Conservation (phyloP, 2,113 vertebrate genomes). For the Anser brachyrhynchus region DNA sequence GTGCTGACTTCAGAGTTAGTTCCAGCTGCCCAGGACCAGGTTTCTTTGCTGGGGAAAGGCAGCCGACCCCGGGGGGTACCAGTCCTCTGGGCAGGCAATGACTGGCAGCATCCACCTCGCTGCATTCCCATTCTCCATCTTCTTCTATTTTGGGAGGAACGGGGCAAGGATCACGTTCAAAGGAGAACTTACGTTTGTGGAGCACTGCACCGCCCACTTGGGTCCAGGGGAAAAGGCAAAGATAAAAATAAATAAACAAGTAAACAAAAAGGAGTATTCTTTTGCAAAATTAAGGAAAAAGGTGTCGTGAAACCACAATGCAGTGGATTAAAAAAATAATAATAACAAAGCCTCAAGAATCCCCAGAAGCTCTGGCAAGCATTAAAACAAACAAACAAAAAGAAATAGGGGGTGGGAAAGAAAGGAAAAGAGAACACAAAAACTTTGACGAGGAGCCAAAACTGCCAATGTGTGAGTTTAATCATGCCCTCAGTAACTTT, state of each 20-base stretch:
- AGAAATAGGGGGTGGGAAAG: background rate
- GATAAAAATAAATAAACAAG: background rate
- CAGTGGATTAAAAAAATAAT: background rate
- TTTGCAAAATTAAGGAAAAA: background rate
- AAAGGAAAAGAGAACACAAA: background rate
- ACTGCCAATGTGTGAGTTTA: background rate
- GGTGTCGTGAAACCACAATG: background rate
- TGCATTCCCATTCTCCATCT: background rate
- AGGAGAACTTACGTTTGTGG: background rate
- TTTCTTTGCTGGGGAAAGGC: background rate
- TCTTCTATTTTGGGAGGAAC: background rate
- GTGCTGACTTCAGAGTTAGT: background rate
- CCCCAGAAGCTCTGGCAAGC: background rate
- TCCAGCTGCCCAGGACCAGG: background rate
- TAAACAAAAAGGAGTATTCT: background rate
- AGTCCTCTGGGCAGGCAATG: background rate
- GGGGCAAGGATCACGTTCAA: background rate
- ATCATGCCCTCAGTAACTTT: background rate
- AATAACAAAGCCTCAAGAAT: background rate
- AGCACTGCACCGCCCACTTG: fast-evolving
- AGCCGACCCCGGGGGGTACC: background rate
- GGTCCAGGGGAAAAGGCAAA: background rate
- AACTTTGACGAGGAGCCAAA: background rate
- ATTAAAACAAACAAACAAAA: background rate
- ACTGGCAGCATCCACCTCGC: background rate